Conservation (phyloP, 2,888 invertebrate species). For the Mimachlamys varia region DNA sequence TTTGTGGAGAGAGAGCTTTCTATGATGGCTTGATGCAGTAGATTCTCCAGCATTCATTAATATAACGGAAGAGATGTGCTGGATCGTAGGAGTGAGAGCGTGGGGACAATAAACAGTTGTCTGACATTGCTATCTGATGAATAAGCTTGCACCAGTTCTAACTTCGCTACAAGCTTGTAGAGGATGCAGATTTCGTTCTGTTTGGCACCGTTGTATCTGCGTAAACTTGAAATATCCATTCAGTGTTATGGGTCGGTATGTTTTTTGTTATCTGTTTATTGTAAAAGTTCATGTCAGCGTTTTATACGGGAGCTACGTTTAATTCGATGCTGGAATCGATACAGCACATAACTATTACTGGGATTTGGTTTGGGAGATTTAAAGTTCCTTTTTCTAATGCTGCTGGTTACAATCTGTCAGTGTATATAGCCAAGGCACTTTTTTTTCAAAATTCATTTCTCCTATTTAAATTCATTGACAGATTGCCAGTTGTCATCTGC, state of each 20-base stretch:
- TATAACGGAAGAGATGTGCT: neutral
- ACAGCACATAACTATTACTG: neutral
- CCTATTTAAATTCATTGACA: neutral
- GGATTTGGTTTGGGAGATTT: neutral
- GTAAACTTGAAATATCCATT: neutral
- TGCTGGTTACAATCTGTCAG: neutral
- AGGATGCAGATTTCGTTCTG: neutral
- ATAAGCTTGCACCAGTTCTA: neutral
- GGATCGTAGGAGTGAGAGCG: neutral
- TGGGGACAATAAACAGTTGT: neutral
- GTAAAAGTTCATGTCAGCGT: slow-evolving; percentile 32
- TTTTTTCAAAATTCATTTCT: slow-evolving; percentile 7
- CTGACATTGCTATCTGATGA: neutral
- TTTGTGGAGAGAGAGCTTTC: neutral
- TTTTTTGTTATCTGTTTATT: slow-evolving; percentile 27
- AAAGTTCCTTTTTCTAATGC: neutral
- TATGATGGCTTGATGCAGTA: neutral
- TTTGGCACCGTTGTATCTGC: neutral
- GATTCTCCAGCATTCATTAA: neutral
- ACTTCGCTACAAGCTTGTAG: neutral
- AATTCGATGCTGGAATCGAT: neutral
- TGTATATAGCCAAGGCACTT: neutral
- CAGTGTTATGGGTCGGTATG: neutral
- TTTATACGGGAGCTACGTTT: neutral
- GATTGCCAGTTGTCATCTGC: slow-evolving; percentile 23